Conservation (phyloP, 2,797 vertebrate species). For the Characodon lateralis region DNA sequence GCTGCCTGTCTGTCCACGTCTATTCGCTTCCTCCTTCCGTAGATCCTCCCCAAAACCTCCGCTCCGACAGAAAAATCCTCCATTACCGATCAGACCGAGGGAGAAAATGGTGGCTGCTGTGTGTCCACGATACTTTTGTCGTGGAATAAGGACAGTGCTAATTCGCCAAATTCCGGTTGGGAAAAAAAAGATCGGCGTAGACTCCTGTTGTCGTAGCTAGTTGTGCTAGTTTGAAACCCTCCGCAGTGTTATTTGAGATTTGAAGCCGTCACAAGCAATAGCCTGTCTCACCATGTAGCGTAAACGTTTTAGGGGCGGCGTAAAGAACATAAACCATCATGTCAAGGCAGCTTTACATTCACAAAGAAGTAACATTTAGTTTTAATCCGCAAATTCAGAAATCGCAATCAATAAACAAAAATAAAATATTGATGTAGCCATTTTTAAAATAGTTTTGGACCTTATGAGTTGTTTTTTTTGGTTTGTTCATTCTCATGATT, state of each 20-base stretch:
- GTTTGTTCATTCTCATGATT: neutral
- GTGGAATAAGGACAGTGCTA: slow-evolving; percentile 48
- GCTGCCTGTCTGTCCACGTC: slow-evolving; percentile 80
- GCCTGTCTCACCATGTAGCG: slow-evolving; percentile 85
- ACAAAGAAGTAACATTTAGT: slow-evolving; percentile 22
- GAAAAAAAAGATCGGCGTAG: slow-evolving; percentile 55
- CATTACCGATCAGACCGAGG: slow-evolving; percentile 67
- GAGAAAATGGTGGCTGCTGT: slow-evolving; percentile 73
- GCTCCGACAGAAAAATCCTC: slow-evolving; percentile 74
- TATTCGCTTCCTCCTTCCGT: slow-evolving; percentile 83
- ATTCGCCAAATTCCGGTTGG: slow-evolving; percentile 61
- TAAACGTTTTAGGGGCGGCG: slow-evolving; percentile 88
- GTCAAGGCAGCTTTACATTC: slow-evolving; percentile 72
- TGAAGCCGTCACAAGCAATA: slow-evolving; percentile 85
- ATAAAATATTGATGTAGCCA: neutral
- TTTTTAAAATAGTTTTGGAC: neutral
- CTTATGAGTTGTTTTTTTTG: too few species aligned
- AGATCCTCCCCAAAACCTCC: slow-evolving; percentile 82
- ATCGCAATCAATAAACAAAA: neutral
- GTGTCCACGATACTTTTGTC: slow-evolving; percentile 52
- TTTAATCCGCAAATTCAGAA: neutral
- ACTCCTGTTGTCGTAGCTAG: slow-evolving; percentile 54
- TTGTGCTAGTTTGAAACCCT: slow-evolving; percentile 72
- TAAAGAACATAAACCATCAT: slow-evolving; percentile 85
- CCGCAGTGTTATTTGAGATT: slow-evolving; percentile 87